Evolutionary conservation across 2,113 vertebrate genomes (phyloP).

Genomic region (Cynopterus brachyotis): DNA sequence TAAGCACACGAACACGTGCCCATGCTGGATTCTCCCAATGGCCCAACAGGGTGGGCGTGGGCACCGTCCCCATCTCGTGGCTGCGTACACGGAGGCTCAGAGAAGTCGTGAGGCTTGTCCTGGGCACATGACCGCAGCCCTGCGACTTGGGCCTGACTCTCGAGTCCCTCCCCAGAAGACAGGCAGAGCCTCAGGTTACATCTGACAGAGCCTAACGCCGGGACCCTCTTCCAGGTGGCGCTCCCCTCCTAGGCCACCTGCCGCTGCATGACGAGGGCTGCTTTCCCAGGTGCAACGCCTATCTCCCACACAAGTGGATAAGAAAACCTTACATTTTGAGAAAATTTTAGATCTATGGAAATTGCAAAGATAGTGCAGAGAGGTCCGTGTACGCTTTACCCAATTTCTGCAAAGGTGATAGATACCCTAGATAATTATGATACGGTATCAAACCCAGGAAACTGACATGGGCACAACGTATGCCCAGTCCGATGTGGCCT

Average conservation of each 20-base stretch:
- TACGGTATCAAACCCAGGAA: neutral
- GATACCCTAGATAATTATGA: neutral
- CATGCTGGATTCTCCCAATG: neutral
- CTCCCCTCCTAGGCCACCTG: neutral
- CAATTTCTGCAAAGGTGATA: neutral
- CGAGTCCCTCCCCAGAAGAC: neutral
- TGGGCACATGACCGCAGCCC: neutral
- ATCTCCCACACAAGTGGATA: neutral
- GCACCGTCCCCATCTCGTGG: neutral
- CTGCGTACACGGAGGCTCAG: neutral
- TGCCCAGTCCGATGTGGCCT: neutral
- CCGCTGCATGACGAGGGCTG: no score
- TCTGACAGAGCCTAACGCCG: neutral
- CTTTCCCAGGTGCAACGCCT: no score
- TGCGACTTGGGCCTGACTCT: neutral
- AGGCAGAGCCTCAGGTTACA: neutral
- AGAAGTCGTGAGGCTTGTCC: neutral
- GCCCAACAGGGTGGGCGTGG: neutral
- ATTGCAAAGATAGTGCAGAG: neutral
- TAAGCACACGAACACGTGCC: neutral
- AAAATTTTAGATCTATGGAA: neutral
- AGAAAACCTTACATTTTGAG: neutral
- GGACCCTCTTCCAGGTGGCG: neutral
- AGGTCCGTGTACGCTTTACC: neutral
- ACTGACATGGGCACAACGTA: accelerated